Conservation (phyloP, 1,140 invertebrate genomes). For the Planococcus citri region DNA sequence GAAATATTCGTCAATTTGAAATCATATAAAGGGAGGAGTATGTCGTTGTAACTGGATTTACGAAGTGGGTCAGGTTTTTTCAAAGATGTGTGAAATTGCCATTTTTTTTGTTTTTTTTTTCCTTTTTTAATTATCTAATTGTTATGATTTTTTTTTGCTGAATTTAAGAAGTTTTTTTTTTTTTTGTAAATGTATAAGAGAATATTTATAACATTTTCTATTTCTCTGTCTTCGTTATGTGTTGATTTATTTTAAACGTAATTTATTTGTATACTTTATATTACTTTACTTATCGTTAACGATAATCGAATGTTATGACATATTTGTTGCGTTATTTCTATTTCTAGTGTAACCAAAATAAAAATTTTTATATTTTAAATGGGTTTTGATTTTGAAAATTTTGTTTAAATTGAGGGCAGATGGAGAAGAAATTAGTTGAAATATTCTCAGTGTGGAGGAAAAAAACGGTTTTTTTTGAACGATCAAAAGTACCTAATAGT, state of each 20-base stretch:
- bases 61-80: not conserved
- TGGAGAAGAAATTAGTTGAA: too few species aligned
- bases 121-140: not conserved
- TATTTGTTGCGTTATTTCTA: conserved; percentile 18
- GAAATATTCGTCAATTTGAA: not conserved
- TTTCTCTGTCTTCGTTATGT: conserved; percentile 6
- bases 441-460: too few species aligned
- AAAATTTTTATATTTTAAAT: conserved; percentile 3
- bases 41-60: not conserved
- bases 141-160: not conserved
- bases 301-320: conserved; percentile 6
- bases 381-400: not conserved
- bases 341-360: conserved; percentile 2
- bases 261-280: not conserved
- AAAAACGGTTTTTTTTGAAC: too few species aligned
- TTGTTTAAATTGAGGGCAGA: too few species aligned
- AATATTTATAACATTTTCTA: conserved; percentile 5
- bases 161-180: not conserved
- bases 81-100: not conserved
- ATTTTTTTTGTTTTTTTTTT: not conserved
- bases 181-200: not conserved
- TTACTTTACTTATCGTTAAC: conserved; percentile 10
- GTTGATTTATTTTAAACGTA: conserved; percentile 1
- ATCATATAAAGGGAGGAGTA: not conserved
- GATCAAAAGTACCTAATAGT: too few species aligned